These are phyloP conservation scores for Megathymus violae DNA, from an alignment of 1,140 invertebrate genomes.

Conservation along the genomic window DNA sequence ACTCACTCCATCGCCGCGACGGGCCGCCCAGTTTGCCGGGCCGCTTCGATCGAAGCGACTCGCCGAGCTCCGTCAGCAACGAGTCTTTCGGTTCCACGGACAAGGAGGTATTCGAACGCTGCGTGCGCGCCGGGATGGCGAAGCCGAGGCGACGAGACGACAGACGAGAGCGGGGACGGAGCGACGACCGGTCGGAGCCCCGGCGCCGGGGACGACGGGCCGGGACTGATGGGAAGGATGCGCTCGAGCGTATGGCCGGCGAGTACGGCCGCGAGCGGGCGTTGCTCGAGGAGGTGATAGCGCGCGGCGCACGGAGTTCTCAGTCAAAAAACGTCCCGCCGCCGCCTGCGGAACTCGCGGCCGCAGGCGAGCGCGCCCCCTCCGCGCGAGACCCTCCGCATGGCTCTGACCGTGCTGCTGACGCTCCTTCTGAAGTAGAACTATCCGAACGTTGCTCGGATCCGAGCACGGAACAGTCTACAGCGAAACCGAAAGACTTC, in stretches of 20 bases:
- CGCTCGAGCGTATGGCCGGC: too few species aligned
- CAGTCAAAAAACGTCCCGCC: constrained; percentile 80
- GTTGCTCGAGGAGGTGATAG: too few species aligned
- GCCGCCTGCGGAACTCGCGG: constrained; percentile 76
- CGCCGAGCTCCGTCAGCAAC: constrained; percentile 86
- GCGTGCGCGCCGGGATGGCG: constrained; percentile 88
- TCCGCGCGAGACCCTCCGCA: constrained; percentile 49
- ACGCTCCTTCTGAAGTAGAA: not conserved
- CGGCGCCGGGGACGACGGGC: too few species aligned
- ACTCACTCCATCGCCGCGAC: too few species aligned
- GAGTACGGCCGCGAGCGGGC: too few species aligned
- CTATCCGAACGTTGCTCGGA: not conserved
- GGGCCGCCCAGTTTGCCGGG: constrained; percentile 57
- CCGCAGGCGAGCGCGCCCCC: constrained; percentile 71
- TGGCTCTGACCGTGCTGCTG: constrained; percentile 43
- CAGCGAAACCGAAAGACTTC: not conserved
- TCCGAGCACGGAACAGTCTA: not conserved
- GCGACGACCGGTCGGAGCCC: too few species aligned
- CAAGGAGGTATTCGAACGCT: constrained; percentile 90
- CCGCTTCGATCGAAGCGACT: constrained; percentile 79
- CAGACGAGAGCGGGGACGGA: too few species aligned
- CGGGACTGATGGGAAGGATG: too few species aligned
- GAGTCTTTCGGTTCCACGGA: constrained; percentile 89
- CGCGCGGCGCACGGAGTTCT: too few species aligned
- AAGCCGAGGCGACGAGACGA: constrained; percentile 47